Conservation (phyloP, 2,113 vertebrate species). For the Pycnonotus jocosus region DNA sequence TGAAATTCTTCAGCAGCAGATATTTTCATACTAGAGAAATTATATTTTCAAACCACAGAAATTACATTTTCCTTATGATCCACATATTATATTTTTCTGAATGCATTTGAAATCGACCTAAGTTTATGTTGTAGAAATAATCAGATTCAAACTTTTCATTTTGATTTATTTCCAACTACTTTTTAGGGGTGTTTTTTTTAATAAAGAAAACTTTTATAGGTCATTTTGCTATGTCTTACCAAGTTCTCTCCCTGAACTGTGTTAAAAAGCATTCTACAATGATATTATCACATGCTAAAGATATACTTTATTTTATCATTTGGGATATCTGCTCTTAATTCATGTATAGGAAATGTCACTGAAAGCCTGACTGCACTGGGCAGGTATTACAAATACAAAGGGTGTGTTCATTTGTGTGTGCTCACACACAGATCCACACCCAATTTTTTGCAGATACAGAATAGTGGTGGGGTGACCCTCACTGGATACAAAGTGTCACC, state of each 20-base stretch:
- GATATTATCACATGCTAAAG: neutral
- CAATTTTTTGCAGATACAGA: neutral
- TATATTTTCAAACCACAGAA: neutral
- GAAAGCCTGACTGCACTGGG: neutral
- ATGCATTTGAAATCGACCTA: neutral
- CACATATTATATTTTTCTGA: neutral
- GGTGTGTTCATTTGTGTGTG: neutral
- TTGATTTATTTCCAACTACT: neutral
- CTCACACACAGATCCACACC: fast-evolving
- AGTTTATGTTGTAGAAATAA: neutral
- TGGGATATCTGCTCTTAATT: neutral
- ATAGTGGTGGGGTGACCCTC: neutral
- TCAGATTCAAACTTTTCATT: neutral
- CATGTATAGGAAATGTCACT: neutral
- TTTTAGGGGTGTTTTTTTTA: neutral
- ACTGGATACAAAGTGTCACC: neutral
- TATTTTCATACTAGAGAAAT: neutral
- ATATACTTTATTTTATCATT: neutral
- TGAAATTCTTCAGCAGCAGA: neutral
- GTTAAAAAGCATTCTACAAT: neutral
- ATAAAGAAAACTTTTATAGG: neutral
- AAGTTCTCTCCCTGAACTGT: neutral
- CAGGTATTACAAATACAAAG: neutral
- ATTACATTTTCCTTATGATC: neutral
- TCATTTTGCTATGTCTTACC: neutral